Conservation (phyloP, 2,888 invertebrate genomes). For the Cephus pulcher region DNA sequence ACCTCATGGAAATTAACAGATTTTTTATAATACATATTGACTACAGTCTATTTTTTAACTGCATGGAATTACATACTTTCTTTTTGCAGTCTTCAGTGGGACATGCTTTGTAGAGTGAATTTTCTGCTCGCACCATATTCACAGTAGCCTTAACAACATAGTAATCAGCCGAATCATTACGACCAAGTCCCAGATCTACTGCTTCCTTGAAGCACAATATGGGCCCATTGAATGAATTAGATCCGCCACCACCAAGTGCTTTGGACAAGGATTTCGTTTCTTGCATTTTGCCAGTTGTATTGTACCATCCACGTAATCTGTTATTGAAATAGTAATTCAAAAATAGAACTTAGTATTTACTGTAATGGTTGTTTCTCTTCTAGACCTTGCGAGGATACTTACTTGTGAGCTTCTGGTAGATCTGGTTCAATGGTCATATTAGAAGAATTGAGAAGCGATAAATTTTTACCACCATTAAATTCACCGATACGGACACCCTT, state of each 20-base stretch:
- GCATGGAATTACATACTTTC: constrained; percentile 70
- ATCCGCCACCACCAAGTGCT: constrained; percentile 60
- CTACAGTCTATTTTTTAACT: not conserved
- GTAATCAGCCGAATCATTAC: constrained; percentile 84
- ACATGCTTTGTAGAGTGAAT: constrained; percentile 92
- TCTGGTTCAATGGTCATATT: constrained; percentile 88
- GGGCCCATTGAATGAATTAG: constrained; percentile 69
- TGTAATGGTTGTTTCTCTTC: not conserved
- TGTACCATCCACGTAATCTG: constrained; percentile 90
- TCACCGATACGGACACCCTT: constrained; percentile 89
- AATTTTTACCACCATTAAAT: constrained; percentile 84
- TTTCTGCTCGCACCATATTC: constrained; percentile 82
- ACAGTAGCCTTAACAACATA: constrained; percentile 84
- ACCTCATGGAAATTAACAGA: constrained; percentile 7
- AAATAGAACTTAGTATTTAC: not conserved
- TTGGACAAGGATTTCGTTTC: constrained; percentile 72
- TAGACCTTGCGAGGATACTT: not conserved
- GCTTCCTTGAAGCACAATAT: constrained; percentile 85
- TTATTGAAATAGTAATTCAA: not conserved
- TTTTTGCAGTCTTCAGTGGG: constrained; percentile 92
- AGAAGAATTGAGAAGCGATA: constrained; percentile 73
- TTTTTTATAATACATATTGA: not conserved
- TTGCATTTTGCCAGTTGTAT: constrained; percentile 77
- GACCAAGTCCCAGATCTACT: constrained; percentile 76
- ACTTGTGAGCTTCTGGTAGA: constrained; percentile 83